Base-by-base conservation (phyloP, 2,888 invertebrate genomes). In the Mesorhabditis spiculigera region DNA sequence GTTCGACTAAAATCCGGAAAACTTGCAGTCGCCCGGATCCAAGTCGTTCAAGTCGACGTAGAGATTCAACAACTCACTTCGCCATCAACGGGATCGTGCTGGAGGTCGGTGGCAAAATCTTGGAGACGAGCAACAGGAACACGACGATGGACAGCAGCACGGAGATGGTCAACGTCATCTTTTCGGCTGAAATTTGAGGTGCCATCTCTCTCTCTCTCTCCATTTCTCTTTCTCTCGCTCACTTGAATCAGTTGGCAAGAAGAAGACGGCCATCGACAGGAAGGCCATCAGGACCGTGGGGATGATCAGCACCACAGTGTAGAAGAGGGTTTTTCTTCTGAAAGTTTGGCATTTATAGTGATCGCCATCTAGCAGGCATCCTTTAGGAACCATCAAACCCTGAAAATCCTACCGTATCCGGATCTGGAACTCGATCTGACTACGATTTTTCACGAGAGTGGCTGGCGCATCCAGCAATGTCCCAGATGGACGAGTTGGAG, bases 401-500 rank as follows among this genome's bases (percentile, higher is more conserved):
- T 4, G 43, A 65, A 41, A 43, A 28, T 16, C 44, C 4, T 65
- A 78, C 79, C 82, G 66, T 44, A 83, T 79, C 43, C 81, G 69
- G 5, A 84, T 82, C 72, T 80, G 79, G 70, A 85, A 85, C 65
- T 82, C 79, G n/a, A 86, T 83, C 62, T 80, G 70, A 3, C 82
- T 81, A 62, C 82, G 68, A 67, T 85, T 77, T 44, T 79, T 78
- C 28, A 78, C 78, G 41, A 85, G 75, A 5, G 74, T 93, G 0
- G 78, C 80, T 5, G 80, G 80, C 16, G 76, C 80, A 89, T 93
- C 94, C 80, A n/a, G 96, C 95, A 75, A 95, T 95, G 87, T 95
- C 95, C 95, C 95, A 95, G n/a, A 95, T 96, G 71, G 95, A 95
- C 65, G 94, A 94, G 86, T 94, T 94, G 93, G n/a, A 94, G 94